A percentile compares a stretch with the other conserved stretches of the same genome.
These are phyloP conservation scores for Chaetops frenatus DNA, from an alignment of 2,113 vertebrate genomes.

Conservation along the genomic window DNA sequence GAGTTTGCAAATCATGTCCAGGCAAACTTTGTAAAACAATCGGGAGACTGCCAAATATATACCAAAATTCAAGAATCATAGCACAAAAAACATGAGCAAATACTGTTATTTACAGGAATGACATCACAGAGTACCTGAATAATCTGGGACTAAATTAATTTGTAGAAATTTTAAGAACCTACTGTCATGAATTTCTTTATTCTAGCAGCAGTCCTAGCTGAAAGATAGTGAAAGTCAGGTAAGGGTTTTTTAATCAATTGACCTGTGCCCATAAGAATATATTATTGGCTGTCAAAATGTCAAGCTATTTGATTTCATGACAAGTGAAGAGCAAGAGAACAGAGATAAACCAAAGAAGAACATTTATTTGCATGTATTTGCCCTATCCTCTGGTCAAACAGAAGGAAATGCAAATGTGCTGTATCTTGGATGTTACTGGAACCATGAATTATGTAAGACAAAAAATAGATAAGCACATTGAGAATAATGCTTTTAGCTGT, in stretches of 20 bases:
- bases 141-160: background rate
- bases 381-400: background rate
- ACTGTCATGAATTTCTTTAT: background rate
- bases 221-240: background rate
- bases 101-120: background rate
- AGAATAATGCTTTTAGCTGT: background rate
- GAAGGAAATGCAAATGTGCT: background rate
- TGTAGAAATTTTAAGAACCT: background rate
- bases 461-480: background rate
- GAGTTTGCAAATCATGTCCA: background rate
- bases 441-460: background rate
- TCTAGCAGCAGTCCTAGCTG: background rate
- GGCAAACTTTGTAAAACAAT: background rate
- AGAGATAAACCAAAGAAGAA: background rate
- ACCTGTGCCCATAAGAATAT: background rate
- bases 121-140: background rate
- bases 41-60: background rate
- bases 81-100: background rate
- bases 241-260: background rate
- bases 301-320: background rate
- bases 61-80: background rate
- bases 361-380: background rate
- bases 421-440: background rate
- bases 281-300: background rate
- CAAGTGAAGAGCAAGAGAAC: background rate